phyloP scores from a whole-genome alignment of 1,140 invertebrate genomes.

The Pseudoatta argentina region DNA sequence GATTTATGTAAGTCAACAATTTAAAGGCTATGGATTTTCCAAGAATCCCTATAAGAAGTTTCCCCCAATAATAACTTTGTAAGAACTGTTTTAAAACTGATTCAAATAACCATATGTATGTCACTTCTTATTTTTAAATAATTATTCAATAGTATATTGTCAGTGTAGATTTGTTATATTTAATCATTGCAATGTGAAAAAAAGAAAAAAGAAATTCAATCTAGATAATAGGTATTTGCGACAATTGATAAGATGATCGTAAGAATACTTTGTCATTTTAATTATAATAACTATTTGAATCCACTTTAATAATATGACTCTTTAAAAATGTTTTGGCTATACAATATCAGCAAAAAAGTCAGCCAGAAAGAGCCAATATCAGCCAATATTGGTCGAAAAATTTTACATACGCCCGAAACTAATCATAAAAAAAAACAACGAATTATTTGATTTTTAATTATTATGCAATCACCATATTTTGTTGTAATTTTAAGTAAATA shows the following conservation, averaged over 20 bases:
- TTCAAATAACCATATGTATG: neutral
- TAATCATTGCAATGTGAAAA: neutral
- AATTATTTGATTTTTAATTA: too few relatives aligned
- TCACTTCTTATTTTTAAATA: neutral
- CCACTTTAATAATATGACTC: neutral
- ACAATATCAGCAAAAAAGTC: too few relatives aligned
- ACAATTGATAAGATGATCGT: neutral
- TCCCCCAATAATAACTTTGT: neutral
- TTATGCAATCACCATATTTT: too few relatives aligned
- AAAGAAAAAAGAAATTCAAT: neutral
- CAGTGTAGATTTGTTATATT: neutral
- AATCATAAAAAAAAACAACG: too few relatives aligned
- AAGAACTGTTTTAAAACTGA: neutral
- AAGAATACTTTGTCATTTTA: neutral
- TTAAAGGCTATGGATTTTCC: slow-evolving; percentile 22
- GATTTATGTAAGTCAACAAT: slow-evolving; percentile 33
- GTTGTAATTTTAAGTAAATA: too few relatives aligned
- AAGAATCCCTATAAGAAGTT: slow-evolving; percentile 19
- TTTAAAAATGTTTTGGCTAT: neutral
- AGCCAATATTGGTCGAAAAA: too few relatives aligned
- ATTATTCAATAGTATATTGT: neutral
- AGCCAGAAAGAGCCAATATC: too few relatives aligned
- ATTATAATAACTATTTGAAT: neutral
- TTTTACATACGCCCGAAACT: too few relatives aligned
- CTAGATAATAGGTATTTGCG: neutral